phyloP scores from a whole-genome alignment of 2,888 invertebrate genomes.

The Microplitis manilae region DNA sequence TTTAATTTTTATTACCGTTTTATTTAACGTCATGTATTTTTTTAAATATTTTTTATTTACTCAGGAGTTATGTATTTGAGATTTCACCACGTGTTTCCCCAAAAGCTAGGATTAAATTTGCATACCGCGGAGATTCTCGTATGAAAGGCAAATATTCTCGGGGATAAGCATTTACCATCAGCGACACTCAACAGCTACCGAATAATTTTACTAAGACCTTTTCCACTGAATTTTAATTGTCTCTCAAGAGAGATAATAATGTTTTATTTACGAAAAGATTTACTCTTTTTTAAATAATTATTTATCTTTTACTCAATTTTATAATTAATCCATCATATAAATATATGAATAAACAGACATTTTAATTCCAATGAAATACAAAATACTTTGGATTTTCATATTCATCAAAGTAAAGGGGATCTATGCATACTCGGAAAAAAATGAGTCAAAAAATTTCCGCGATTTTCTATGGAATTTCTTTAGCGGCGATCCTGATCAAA shows the following conservation, averaged over 20 bases:
- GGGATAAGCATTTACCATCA: not conserved
- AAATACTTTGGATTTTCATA: too few species aligned
- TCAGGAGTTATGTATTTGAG: not conserved
- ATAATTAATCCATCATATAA: too few species aligned
- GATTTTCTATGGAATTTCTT: too few species aligned
- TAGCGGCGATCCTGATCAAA: too few species aligned
- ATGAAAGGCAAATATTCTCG: conserved; percentile 1
- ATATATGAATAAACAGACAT: too few species aligned
- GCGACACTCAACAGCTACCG: not conserved
- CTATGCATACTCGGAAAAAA: too few species aligned
- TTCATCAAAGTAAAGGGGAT: too few species aligned
- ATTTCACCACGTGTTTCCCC: conserved; percentile 13
- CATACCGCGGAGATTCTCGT: conserved; percentile 9
- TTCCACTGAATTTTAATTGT: not conserved
- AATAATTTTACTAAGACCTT: not conserved
- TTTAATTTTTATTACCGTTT: not conserved
- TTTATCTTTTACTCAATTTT: too few species aligned
- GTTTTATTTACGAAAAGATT: not conserved
- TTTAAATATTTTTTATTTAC: not conserved
- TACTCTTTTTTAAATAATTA: too few species aligned
- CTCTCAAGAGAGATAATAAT: not conserved
- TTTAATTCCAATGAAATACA: too few species aligned
- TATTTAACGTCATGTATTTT: not conserved
- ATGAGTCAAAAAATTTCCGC: too few species aligned
- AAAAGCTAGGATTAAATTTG: conserved; percentile 11